phyloP scores from a whole-genome alignment of 2,113 vertebrate genomes.

The Phalacrocorax aristotelis region DNA sequence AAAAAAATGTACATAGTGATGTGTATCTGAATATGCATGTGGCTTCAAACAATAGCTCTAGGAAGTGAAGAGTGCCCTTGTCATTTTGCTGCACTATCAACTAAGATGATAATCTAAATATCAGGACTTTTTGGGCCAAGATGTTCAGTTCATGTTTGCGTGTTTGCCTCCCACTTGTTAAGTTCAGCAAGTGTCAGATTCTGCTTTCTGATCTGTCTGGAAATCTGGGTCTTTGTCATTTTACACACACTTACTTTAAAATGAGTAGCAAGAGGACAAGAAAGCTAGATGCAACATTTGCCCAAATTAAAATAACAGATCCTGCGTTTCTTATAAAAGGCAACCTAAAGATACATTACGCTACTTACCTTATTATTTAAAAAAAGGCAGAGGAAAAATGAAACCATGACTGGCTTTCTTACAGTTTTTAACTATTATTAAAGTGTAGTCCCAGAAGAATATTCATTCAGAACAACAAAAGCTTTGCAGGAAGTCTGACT shows the following conservation, averaged over 20 bases:
- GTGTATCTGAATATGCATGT: background rate
- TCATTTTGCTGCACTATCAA: background rate
- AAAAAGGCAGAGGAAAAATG: background rate
- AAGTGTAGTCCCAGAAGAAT: background rate
- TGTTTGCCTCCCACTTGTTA: background rate
- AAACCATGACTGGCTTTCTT: background rate
- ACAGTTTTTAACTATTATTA: background rate
- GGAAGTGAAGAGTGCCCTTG: background rate
- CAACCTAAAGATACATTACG: background rate
- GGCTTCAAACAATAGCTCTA: background rate
- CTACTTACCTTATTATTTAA: background rate
- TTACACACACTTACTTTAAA: background rate
- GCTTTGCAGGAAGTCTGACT: background rate
- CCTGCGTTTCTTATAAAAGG: background rate
- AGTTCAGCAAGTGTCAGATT: background rate
- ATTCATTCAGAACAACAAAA: background rate
- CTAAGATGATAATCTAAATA: background rate
- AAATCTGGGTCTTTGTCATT: background rate
- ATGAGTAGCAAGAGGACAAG: background rate
- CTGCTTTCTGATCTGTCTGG: background rate
- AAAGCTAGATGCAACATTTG: background rate
- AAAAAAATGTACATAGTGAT: background rate
- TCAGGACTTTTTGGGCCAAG: background rate
- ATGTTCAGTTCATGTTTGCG: background rate
- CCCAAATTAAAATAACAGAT: background rate